Evolutionary conservation across 1,140 invertebrate genomes (phyloP), one percentile per base, ranked within the genome.

Genomic region (Nomia melanderi): DNA sequence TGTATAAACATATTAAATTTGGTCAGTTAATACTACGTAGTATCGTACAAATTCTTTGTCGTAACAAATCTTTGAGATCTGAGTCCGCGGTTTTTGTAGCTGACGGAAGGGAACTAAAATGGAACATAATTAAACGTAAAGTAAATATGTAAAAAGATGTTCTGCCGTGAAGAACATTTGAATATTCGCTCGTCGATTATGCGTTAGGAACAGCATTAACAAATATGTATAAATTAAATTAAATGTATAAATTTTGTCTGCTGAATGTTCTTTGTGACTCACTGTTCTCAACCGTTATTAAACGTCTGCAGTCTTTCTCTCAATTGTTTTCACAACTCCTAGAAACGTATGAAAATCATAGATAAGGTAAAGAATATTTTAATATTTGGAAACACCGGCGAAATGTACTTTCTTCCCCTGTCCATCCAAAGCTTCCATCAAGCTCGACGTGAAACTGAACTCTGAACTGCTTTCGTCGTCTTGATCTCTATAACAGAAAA

Each of bases 401-500:
- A 92, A 92, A 72, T 92, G 91, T 70, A 92, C 91, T 82, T 85
- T 88, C 53, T 90, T 92, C 5, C 84, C 78, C 64, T 87, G 88
- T 57, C 89, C 89, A 62, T 93, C 92, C 25, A 93, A 84, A 57
- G 87, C 82, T 69, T 92, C 91, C 84, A 92, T 88, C 44, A 93
- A 78, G 67, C 92, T 93, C 31, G 92, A 91, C 0, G 92, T 93
- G 67, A 93, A 92, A 73, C 92, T 93, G 44, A 93, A 93, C 81
- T 93, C 93, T 20, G 92, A 91, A 64, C 89, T 92, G 75, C 87
- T 90, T 12, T 91, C 89, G 3, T 92, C 90, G 7, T 91, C 90
- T 78, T 89, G 88, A 57, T 64, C 77, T 41, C 91, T 92, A 66
- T 20, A 89, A 87, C 64, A 59, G 56, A 65, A 59, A 41, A 57